phyloP scores from a whole-genome alignment of 1,140 invertebrate species.

The Drosophila orosa region DNA sequence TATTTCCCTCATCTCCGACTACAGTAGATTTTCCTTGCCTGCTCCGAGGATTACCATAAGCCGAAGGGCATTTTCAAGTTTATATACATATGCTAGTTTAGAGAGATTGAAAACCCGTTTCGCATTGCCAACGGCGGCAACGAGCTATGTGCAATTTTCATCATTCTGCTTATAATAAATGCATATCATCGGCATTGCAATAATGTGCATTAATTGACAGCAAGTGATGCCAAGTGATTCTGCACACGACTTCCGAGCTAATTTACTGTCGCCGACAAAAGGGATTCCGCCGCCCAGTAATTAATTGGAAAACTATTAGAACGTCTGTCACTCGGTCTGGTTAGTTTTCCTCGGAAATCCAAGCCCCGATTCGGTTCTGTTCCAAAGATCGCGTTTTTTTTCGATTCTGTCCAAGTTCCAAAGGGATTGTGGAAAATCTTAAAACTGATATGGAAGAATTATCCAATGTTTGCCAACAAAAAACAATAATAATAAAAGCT shows the following conservation, averaged over 20 bases:
- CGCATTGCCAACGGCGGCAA: slow-evolving; percentile 22
- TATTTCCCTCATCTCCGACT: not conserved
- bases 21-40: slow-evolving; percentile 4
- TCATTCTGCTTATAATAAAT: slow-evolving; percentile 35
- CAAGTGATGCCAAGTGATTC: slow-evolving; percentile 19
- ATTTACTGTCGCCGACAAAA: slow-evolving; percentile 33
- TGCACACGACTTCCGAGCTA: slow-evolving; percentile 44
- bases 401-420: slow-evolving; percentile 15
- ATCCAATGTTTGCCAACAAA: slow-evolving; percentile 32
- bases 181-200: slow-evolving; percentile 37
- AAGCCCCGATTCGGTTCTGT: slow-evolving; percentile 9
- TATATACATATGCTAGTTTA: not conserved
- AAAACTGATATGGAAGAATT: slow-evolving; percentile 25
- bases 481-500: slow-evolving; percentile 1
- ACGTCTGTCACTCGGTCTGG: not conserved
- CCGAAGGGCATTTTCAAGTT: slow-evolving; percentile 42
- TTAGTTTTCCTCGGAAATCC: slow-evolving; percentile 29
- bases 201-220: slow-evolving; percentile 38
- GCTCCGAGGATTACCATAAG: slow-evolving; percentile 19
- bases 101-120: slow-evolving; percentile 39
- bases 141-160: slow-evolving; percentile 39
- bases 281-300: slow-evolving; percentile 21
- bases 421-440: slow-evolving; percentile 36
- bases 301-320: slow-evolving; percentile 20
- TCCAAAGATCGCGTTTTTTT: slow-evolving; percentile 11